Conservation (phyloP, 2,797 vertebrate genomes). For the Telmatherina bonti region DNA sequence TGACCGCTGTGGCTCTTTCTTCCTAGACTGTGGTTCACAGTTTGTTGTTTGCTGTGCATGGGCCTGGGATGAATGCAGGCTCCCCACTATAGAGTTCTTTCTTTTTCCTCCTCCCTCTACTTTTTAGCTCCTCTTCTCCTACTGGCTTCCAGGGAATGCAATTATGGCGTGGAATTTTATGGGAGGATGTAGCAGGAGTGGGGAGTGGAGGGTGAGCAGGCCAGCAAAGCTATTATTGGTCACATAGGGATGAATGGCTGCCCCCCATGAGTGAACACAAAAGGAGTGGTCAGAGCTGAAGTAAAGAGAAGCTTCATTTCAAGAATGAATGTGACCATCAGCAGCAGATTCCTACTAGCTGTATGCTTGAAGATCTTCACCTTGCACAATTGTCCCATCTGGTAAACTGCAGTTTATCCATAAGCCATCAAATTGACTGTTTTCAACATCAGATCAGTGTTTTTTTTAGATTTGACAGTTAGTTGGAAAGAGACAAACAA, state of each 20-base stretch:
- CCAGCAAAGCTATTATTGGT: conserved; percentile 80
- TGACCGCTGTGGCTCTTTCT: conserved; percentile 82
- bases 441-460: not conserved
- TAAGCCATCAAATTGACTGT: not conserved
- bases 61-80: conserved; percentile 78
- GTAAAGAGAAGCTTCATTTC: conserved; percentile 74
- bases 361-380: conserved; percentile 51
- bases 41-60: conserved; percentile 85
- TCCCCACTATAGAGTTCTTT: conserved; percentile 71
- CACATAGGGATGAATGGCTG: conserved; percentile 77
- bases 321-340: conserved; percentile 69
- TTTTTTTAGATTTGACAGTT: not conserved
- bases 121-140: conserved; percentile 71
- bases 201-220: conserved; percentile 62
- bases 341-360: conserved; percentile 49
- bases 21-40: conserved; percentile 73
- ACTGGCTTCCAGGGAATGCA: conserved; percentile 77
- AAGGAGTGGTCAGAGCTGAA: conserved; percentile 76
- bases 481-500: not conserved
- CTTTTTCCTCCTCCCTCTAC: conserved; percentile 68
- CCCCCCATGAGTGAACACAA: conserved; percentile 69
- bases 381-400: conserved; percentile 32
- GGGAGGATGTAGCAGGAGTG: conserved; percentile 68
- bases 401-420: not conserved
- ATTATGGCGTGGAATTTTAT: conserved; percentile 79